Evolutionary conservation across 2,888 invertebrate genomes (phyloP).

Genomic region (Cheilosia variabilis): DNA sequence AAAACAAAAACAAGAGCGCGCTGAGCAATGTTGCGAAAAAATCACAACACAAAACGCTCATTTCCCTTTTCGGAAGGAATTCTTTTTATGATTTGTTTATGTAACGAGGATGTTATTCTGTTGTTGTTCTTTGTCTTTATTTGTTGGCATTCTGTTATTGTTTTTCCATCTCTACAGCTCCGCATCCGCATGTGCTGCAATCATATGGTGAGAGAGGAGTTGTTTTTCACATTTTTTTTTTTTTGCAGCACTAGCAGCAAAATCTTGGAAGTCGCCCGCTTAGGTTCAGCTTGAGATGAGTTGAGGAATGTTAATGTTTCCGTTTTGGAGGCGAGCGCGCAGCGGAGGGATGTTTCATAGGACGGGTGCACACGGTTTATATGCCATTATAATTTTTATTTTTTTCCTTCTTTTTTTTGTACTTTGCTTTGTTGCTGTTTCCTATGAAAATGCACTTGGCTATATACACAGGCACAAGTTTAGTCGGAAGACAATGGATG

Average conservation of each 20-base stretch:
- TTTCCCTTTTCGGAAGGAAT: constrained; percentile 73
- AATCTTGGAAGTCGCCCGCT: constrained; percentile 69
- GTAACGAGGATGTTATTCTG: constrained; percentile 57
- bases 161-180: constrained; percentile 61
- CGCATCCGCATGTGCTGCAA: constrained; percentile 65
- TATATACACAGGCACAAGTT: constrained; percentile 26
- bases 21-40: constrained; percentile 35
- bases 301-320: constrained; percentile 73
- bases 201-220: constrained; percentile 51
- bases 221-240: constrained; percentile 14
- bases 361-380: constrained; percentile 45
- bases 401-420: constrained; percentile 26
- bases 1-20: constrained; percentile 26
- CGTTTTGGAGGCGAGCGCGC: constrained; percentile 33
- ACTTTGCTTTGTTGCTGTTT: constrained; percentile 33
- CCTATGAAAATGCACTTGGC: constrained; percentile 58
- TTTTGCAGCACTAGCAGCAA: constrained; percentile 40
- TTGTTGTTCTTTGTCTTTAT: constrained; percentile 47
- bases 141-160: constrained; percentile 65
- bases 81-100: constrained; percentile 75
- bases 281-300: constrained; percentile 68
- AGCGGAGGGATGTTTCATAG: constrained; percentile 29
- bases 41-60: constrained; percentile 57
- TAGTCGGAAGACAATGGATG: constrained; percentile 63
- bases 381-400: constrained; percentile 8